Evolutionary conservation across 2,888 invertebrate species (phyloP).

Genomic region (Caenorhabditis angaria): DNA sequence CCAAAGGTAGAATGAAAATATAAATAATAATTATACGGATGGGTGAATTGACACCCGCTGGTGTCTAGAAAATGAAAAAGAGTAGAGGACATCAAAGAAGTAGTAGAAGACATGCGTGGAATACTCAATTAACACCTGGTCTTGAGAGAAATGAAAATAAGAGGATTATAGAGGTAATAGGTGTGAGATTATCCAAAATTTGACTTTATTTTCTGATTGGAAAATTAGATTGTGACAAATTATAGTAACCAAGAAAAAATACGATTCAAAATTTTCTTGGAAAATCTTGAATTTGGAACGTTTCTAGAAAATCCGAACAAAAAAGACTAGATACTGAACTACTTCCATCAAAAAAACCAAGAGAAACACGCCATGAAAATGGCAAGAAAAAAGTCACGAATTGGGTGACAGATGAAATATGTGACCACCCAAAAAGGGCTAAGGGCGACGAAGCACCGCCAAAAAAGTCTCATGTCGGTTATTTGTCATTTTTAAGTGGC

Average conservation of each 20-base stretch:
- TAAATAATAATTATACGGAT: not conserved
- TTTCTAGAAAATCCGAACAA: no score
- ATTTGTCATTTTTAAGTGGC: slow-evolving; percentile 35
- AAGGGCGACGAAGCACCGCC: not conserved
- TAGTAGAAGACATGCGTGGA: not conserved
- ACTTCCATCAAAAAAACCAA: not conserved
- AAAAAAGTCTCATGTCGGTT: slow-evolving; percentile 30
- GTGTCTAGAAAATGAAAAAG: no score
- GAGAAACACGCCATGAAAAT: slow-evolving; percentile 8
- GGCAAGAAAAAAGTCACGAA: slow-evolving; percentile 11
- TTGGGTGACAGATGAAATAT: slow-evolving; percentile 18
- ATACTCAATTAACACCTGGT: not conserved
- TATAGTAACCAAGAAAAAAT: no score
- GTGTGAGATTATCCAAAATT: no score
- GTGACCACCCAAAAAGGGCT: not conserved
- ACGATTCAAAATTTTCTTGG: no score
- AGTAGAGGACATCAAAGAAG: no score
- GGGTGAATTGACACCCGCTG: no score
- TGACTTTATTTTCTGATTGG: no score
- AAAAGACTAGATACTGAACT: no score
- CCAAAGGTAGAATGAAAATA: not conserved
- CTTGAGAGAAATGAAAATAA: not conserved
- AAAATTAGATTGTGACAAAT: no score
- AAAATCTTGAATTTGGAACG: no score
- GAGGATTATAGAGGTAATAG: no score